Evolutionary conservation across 2,888 invertebrate species (phyloP).

Genomic region (Diarsia mendica): DNA sequence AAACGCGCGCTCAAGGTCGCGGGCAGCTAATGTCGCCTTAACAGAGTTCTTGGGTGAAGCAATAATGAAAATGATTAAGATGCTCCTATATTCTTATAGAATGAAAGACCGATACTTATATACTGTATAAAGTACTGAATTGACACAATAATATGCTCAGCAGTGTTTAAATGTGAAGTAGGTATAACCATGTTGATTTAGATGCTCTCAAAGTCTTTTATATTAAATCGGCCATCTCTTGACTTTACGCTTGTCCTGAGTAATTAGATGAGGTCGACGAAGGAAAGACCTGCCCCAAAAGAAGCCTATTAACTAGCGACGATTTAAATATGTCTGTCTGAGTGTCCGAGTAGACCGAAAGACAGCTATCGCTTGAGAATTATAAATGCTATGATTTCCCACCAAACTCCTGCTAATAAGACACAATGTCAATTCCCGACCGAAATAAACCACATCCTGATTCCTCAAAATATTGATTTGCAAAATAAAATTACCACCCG

Average conservation of each 20-base stretch:
- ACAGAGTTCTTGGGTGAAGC: not conserved
- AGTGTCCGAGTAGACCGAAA: not conserved
- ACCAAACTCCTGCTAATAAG: conserved; percentile 2
- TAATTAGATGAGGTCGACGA: too few relatives aligned
- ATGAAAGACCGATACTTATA: not conserved
- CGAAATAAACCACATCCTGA: conserved; percentile 6
- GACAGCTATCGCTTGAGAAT: not conserved
- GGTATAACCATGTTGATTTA: not conserved
- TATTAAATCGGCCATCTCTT: too few relatives aligned
- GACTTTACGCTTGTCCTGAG: too few relatives aligned
- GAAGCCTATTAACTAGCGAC: too few relatives aligned
- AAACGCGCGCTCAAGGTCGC: too few relatives aligned
- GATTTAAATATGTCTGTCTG: too few relatives aligned
- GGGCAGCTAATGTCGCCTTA: too few relatives aligned
- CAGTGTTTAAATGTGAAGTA: not conserved
- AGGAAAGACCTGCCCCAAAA: too few relatives aligned
- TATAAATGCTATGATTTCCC: not conserved
- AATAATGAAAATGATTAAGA: not conserved
- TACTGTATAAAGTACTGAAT: too few relatives aligned
- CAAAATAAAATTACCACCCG: conserved; percentile 45
- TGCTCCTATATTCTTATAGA: not conserved
- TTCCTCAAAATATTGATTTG: conserved; percentile 32
- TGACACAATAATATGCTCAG: not conserved
- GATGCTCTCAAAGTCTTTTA: not conserved
- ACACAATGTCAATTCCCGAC: not conserved